Conservation (phyloP, 53 echinoderm and acorn worm species). For the Paelopatides confundens region DNA sequence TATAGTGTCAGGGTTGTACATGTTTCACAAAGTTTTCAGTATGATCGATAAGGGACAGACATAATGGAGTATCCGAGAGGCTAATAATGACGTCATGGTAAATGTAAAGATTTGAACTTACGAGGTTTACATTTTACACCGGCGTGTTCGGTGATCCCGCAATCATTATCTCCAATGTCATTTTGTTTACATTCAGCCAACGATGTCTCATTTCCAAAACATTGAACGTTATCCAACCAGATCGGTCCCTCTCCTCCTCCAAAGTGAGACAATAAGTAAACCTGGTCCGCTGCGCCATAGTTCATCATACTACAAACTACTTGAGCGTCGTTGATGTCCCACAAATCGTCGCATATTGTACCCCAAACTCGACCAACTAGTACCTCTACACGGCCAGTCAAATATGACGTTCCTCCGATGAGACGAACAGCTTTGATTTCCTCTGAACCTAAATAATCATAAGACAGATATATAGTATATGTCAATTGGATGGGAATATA, state of each 20-base stretch:
- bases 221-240: conserved; percentile 50
- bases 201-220: conserved; percentile 31
- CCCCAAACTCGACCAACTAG: conserved; percentile 19
- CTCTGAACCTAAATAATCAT: not conserved
- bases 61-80: too few relatives aligned
- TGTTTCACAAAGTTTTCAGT: too few relatives aligned
- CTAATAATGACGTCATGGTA: too few relatives aligned
- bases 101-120: not conserved
- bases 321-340: conserved; percentile 12
- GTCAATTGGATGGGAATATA: not conserved
- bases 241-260: conserved; percentile 33
- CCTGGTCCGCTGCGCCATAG: not conserved
- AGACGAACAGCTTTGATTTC: not conserved
- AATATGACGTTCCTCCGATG: not conserved
- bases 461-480: not conserved
- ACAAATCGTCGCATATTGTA: conserved; percentile 43
- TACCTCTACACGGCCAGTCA: not conserved
- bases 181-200: conserved; percentile 32
- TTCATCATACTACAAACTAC: conserved; percentile 45
- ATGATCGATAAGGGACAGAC: too few relatives aligned
- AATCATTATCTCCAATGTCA: conserved; percentile 32
- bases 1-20: too few relatives aligned
- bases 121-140: conserved; percentile 31
- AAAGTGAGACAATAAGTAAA: not conserved
- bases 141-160: conserved; percentile 27